A percentile compares a stretch with the other conserved stretches of the same genome.
phyloP scores from a whole-genome alignment of 2,888 invertebrate species.

The Leptura quadrifasciata region DNA sequence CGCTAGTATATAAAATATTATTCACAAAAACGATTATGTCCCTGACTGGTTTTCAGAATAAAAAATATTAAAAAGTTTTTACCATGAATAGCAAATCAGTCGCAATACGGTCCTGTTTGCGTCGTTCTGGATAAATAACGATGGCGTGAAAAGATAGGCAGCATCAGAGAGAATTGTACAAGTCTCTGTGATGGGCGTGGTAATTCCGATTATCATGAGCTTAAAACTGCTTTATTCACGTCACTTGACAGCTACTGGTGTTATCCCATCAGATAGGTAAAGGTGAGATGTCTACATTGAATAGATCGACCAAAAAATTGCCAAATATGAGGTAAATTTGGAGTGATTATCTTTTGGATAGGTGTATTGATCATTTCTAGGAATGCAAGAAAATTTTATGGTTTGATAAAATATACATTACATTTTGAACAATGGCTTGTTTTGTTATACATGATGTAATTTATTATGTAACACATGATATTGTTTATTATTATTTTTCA shows the following conservation, averaged over 20 bases:
- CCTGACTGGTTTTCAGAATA: no score
- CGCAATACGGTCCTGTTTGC: slow-evolving; percentile 29
- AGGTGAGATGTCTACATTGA: slow-evolving; percentile 31
- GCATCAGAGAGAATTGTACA: slow-evolving; percentile 46
- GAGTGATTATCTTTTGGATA: slow-evolving; percentile 23
- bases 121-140: slow-evolving; percentile 38
- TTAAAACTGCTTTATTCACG: slow-evolving; percentile 62
- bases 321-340: slow-evolving; percentile 53
- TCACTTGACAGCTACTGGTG: slow-evolving; percentile 60
- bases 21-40: no score
- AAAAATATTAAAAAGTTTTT: neutral
- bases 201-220: slow-evolving; percentile 61
- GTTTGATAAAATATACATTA: neutral
- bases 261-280: slow-evolving; percentile 47
- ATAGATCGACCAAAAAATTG: slow-evolving; percentile 56
- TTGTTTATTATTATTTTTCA: no score
- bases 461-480: neutral
- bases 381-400: neutral
- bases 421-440: neutral
- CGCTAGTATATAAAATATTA: no score
- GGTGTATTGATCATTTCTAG: neutral
- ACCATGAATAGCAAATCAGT: neutral
- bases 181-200: slow-evolving; percentile 59
- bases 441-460: neutral
- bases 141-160: slow-evolving; percentile 54